A percentile compares a stretch with the other conserved stretches of the same genome.
These are phyloP conservation scores for Busseola fusca DNA, from an alignment of 2,888 invertebrate genomes.

Conservation along the genomic window DNA sequence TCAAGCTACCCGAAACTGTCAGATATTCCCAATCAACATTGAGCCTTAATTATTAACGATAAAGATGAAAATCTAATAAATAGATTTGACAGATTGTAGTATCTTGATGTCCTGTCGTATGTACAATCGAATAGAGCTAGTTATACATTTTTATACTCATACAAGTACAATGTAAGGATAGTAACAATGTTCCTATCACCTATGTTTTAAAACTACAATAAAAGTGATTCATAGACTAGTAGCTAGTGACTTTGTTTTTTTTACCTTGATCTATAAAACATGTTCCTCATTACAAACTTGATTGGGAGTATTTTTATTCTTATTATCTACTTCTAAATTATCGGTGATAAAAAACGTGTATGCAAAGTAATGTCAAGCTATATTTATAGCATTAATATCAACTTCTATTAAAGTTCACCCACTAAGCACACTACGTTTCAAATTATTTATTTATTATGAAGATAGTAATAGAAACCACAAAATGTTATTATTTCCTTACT, in stretches of 20 bases:
- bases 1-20: no score
- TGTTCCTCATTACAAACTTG: slow-evolving; percentile 22
- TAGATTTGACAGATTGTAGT: no score
- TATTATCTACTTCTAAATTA: neutral
- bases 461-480: neutral
- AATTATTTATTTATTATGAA: neutral
- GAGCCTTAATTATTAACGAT: no score
- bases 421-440: neutral
- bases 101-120: no score
- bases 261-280: slow-evolving; percentile 31
- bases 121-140: slow-evolving; percentile 11
- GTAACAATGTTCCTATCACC: slow-evolving; percentile 53
- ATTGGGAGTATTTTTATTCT: slow-evolving; percentile 11
- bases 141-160: slow-evolving; percentile 37
- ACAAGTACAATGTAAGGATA: slow-evolving; percentile 43
- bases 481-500: neutral
- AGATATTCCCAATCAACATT: no score
- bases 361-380: neutral
- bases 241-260: slow-evolving; percentile 29
- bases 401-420: neutral
- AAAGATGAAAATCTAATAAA: no score
- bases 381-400: neutral
- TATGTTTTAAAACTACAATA: slow-evolving; percentile 38
- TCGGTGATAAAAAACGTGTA: neutral
- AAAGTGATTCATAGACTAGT: slow-evolving; percentile 32